Conservation (phyloP, 1,140 invertebrate species). For the Zaprionus nigranus region DNA sequence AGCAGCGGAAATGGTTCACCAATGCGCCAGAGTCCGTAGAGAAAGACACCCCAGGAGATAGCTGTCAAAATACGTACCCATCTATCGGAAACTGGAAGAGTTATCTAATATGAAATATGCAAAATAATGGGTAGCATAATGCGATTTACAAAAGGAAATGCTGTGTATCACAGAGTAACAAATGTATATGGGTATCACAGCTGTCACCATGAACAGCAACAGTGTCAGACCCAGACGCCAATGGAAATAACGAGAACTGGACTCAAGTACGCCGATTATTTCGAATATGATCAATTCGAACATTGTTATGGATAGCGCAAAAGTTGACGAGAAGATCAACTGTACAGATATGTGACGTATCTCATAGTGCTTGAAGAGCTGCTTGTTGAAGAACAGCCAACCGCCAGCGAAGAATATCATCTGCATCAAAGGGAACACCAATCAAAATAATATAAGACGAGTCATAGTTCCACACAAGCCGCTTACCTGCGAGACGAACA, state of each 20-base stretch:
- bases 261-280: slow-evolving; percentile 96
- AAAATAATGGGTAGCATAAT: not conserved
- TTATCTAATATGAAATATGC: not conserved
- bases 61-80: slow-evolving; percentile 93
- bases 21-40: slow-evolving; percentile 99
- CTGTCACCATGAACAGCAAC: slow-evolving; percentile 97
- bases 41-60: slow-evolving; percentile 94
- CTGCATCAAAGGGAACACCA: slow-evolving; percentile 85
- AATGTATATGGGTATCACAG: slow-evolving; percentile 98
- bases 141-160: slow-evolving; percentile 93
- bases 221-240: slow-evolving; percentile 97
- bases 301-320: slow-evolving; percentile 99
- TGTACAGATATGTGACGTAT: slow-evolving; percentile 97
- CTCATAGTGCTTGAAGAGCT: slow-evolving; percentile 99
- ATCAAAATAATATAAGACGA: slow-evolving; percentile 1
- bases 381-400: slow-evolving; percentile 99
- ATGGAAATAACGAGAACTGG: slow-evolving; percentile 97
- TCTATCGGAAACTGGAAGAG: slow-evolving; percentile 89
- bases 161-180: slow-evolving; percentile 97
- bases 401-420: slow-evolving; percentile 97
- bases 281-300: slow-evolving; percentile 99
- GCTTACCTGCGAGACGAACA: slow-evolving; percentile 89
- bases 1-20: slow-evolving; percentile 99
- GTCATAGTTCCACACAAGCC: not conserved
- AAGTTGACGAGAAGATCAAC: slow-evolving; percentile 98